Evolutionary conservation across 2,888 invertebrate genomes (phyloP), one percentile per base, ranked within the genome.

Genomic region (Drosophila mulleri): DNA sequence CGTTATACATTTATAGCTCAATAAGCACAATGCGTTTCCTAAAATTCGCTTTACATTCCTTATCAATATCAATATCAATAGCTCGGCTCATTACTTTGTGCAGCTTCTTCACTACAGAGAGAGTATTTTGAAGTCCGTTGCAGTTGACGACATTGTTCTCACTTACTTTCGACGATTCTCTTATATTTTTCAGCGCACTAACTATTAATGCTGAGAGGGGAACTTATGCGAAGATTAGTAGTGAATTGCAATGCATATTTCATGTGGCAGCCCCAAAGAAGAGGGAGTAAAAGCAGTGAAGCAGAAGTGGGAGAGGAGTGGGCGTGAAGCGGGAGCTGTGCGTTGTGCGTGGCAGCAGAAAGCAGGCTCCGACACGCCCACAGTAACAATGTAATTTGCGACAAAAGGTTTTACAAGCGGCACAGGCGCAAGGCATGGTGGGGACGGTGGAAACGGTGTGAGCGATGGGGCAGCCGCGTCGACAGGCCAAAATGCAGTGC

Each of bases 311-410:
- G 32, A 20, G 39, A 42, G 11, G 32, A 11, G 11, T 11, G 32
- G 35, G 58, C 18, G 18, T n/a, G 3, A 8, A 37, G 29, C 52
- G 37, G 18, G 48, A 52, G 50, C 45, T 65, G 41, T 26, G 52
- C 16, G 58, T 71, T 64, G 44, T 39, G 53, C 20, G 59, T 72
- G 20, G 60, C 18, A 18, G 44, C 37, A 29, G 32, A 58, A 41
- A 16, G 54, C 18, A n/a, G 18, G 8, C 39, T 14, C n/a, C 35
- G 45, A 44, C 65, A 54, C 76, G 47, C 53, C 80, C 75, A 80
- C 69, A 73, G 81, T 79, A 83, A 76, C 84, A 72, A 78, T 72
- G 74, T 84, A 84, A 84, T 87, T 83, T 87, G 82, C 69, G 53
- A 82, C 84, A 87, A 87, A 77, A 80, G 80, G 70, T 70, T 66